Evolutionary conservation across 30 jellyfish, hydroid and myxozoan species (phyloP), one percentile per base, ranked within the genome.

Genomic region (Pelagia noctiluca): DNA sequence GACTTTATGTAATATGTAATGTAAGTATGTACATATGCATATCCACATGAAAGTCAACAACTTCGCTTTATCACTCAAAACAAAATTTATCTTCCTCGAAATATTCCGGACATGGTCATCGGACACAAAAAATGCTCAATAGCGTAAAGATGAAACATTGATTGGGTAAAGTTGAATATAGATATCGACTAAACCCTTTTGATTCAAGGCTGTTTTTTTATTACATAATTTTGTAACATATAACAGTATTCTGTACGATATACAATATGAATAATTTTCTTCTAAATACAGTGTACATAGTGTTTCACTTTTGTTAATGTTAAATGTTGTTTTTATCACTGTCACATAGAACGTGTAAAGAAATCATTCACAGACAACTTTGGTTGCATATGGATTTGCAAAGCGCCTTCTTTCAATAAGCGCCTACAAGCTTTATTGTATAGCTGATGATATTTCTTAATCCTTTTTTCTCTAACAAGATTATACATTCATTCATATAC

Each of bases 61-160:
- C 16, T 42, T 42, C 57, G 57, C 57, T 42, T 42, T 16, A 42
- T 42, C 57, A 16, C 57, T 16, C 12, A 42, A 42, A 42, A 42
- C 57, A 42, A 42, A 42, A 42, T 42, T 42, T 42, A 42, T 42
- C 57, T 42, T 42, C 16, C 16, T 42, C 57, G 57, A 42, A 42
- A 42, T 42, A 42, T 42, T 42, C 57, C 16, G 57, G 57, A 42
- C 57, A 42, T 42, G 57, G 57, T 42, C 57, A 42, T 42, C 57
- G 57, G 16, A 16, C 57, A 42, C 57, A 42, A 5, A 42, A 42
- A 42, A 42, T 42, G 57, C 57, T 42, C 16, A 42, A 42, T n/a
- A 42, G 16, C 57, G 57, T 42, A 42, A 42, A 42, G 8, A 42
- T 42, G 8, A 42, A 42, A 42, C 57, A 42, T 42, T 42, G 12